Evolutionary conservation across 2,888 invertebrate species (phyloP).

Genomic region (Himalopsyche tibetana): DNA sequence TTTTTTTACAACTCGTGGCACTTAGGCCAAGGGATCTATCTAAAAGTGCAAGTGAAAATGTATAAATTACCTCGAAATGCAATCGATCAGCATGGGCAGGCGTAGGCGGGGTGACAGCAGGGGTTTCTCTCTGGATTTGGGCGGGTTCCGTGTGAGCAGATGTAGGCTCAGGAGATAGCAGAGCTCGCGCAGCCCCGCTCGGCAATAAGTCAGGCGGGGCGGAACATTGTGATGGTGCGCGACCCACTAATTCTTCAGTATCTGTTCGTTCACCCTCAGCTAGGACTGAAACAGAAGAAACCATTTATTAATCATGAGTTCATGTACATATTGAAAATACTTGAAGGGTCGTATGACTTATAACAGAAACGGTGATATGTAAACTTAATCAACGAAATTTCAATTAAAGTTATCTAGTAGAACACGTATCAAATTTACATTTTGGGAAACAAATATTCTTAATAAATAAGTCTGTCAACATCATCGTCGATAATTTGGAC

Average conservation of each 20-base stretch:
- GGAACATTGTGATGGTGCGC: conserved; percentile 80
- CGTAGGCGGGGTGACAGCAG: conserved; percentile 64
- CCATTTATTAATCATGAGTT: no score
- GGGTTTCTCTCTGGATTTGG: conserved; percentile 42
- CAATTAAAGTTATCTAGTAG: no score
- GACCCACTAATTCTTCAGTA: conserved; percentile 83
- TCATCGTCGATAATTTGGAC: neutral
- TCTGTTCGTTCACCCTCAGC: conserved; percentile 82
- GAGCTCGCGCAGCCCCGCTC: conserved; percentile 76
- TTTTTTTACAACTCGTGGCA: no score
- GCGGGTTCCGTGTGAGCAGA: conserved; percentile 52
- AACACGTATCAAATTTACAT: no score
- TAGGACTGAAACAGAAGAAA: conserved; percentile 74
- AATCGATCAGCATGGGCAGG: conserved; percentile 59
- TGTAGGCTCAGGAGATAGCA: conserved; percentile 70
- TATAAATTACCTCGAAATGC: conserved; percentile 63
- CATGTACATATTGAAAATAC: neutral
- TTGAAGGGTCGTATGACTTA: neutral
- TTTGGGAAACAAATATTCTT: no score
- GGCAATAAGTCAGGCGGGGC: conserved; percentile 81
- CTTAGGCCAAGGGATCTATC: no score
- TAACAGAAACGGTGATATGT: no score
- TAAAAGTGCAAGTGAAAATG: neutral
- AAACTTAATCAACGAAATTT: no score
- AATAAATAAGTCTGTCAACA: conserved; percentile 4